Percentiles rank a stretch among this genome's conserved stretches.
These are phyloP conservation scores for Leptinotarsa haldemani DNA, from an alignment of 2,888 invertebrate genomes.

Conservation along the genomic window DNA sequence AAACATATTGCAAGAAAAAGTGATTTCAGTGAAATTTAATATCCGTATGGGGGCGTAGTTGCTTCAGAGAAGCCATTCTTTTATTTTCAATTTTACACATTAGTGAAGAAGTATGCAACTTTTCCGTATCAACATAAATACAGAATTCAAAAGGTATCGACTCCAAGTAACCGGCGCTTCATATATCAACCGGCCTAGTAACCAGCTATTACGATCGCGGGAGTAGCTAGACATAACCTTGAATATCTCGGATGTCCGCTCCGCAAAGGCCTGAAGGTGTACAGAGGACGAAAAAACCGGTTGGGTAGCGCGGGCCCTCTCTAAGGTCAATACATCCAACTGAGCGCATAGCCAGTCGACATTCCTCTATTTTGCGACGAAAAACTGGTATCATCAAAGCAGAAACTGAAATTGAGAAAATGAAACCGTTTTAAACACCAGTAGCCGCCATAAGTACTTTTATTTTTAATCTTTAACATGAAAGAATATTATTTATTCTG, in stretches of 20 bases:
- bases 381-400: slow-evolving; percentile 3
- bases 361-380: slow-evolving; percentile 21
- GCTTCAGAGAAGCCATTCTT: too few relatives aligned
- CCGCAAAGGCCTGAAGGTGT: slow-evolving; percentile 33
- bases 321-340: slow-evolving; percentile 9
- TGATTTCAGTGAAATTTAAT: too few relatives aligned
- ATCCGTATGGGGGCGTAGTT: too few relatives aligned
- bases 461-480: too few relatives aligned
- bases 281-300: slow-evolving; percentile 25
- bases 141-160: too few relatives aligned
- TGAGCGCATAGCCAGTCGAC: slow-evolving; percentile 10
- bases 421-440: neutral
- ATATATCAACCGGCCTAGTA: neutral
- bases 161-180: neutral
- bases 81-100: too few relatives aligned
- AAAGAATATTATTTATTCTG: too few relatives aligned
- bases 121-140: too few relatives aligned
- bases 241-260: slow-evolving; percentile 42
- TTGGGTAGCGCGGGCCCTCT: slow-evolving; percentile 11
- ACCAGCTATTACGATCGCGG: slow-evolving; percentile 26
- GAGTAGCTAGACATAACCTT: slow-evolving; percentile 41
- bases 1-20: too few relatives aligned
- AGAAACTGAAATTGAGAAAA: slow-evolving; percentile 9
- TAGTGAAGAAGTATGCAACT: too few relatives aligned
- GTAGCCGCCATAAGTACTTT: neutral